Evolutionary conservation across 2,888 invertebrate genomes (phyloP).

Genomic region (Sturmia bella): DNA sequence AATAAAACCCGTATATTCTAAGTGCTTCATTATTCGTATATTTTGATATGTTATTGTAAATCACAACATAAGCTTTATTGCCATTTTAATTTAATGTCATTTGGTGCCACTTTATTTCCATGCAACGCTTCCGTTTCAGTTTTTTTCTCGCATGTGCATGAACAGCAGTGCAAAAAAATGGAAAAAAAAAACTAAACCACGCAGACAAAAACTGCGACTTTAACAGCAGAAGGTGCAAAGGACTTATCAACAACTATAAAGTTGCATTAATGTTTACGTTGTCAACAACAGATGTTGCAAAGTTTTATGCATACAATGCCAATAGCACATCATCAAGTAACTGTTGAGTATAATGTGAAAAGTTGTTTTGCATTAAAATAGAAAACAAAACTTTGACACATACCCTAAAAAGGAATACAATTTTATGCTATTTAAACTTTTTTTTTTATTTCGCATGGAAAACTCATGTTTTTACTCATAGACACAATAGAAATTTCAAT

Average conservation of each 20-base stretch:
- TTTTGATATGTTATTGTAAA: background rate
- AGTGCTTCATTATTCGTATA: no score
- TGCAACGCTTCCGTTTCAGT: background rate
- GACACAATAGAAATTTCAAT: no score
- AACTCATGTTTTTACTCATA: no score
- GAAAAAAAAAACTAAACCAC: no score
- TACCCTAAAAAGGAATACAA: background rate
- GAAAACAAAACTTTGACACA: slow-evolving; percentile 2
- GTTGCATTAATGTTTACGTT: slow-evolving; percentile 54
- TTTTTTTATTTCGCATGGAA: no score
- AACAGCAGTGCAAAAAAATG: no score
- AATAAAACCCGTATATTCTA: no score
- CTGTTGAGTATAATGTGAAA: background rate
- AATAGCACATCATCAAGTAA: slow-evolving; percentile 54
- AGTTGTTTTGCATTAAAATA: slow-evolving; percentile 33
- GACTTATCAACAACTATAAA: slow-evolving; percentile 30
- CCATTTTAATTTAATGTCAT: slow-evolving; percentile 9
- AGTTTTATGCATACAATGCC: slow-evolving; percentile 58
- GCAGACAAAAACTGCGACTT: background rate
- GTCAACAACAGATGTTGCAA: slow-evolving; percentile 58
- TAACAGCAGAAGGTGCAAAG: background rate
- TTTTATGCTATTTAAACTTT: background rate
- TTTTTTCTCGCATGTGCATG: no score
- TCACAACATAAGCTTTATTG: slow-evolving; percentile 19
- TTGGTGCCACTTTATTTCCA: background rate